Evolutionary conservation across 2,888 invertebrate species (phyloP), one percentile per base, ranked within the genome.

Genomic region (Hoplodrina ambigua): DNA sequence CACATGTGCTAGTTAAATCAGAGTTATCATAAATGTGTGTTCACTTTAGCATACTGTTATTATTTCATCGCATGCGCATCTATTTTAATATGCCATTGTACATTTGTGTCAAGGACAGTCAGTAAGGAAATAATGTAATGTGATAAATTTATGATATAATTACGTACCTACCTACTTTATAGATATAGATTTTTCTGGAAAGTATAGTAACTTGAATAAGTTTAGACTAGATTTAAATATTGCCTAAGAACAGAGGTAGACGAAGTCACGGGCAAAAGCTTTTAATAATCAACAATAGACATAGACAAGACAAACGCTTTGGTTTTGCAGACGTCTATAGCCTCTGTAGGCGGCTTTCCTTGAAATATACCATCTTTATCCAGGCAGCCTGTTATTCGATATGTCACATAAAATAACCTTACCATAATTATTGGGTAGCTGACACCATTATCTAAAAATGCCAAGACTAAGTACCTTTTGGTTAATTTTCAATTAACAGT

Each of bases 81-180:
- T 80, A 80, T 80, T 80, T 56, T 56, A 62, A 60, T 60, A 70
- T 63, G 52, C 53, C 53, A 75, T 66, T 63, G 60, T 60, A 66
- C 56, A 66, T 59, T 56, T 19, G 15, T 80, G 81, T 70, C 78
- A 78, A 70, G 78, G 80, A 66, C 76, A 66, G 4, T n/a, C 11
- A 50, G 20, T 66, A 52, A 58, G 75, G 75, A 65, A 69, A 46
- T 69, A 70, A 52, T 60, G 17, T 37, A 33, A n/a, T 55, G 55
- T 60, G 41, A 78, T 68, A 53, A 72, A 57, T 56, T 53, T 57
- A 15, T 57, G 49, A 46, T 61, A 61, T 50, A 53, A 49, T 63
- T 37, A 37, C 25, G 25, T 25, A 25, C 25, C 60, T 37, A 37
- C 25, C 2, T 25, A 25, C 25, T 25, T 25, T 25, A 25, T 25